These are phyloP conservation scores for Sympetrum striolatum DNA, from an alignment of 2,888 invertebrate genomes.

Conservation along the genomic window DNA sequence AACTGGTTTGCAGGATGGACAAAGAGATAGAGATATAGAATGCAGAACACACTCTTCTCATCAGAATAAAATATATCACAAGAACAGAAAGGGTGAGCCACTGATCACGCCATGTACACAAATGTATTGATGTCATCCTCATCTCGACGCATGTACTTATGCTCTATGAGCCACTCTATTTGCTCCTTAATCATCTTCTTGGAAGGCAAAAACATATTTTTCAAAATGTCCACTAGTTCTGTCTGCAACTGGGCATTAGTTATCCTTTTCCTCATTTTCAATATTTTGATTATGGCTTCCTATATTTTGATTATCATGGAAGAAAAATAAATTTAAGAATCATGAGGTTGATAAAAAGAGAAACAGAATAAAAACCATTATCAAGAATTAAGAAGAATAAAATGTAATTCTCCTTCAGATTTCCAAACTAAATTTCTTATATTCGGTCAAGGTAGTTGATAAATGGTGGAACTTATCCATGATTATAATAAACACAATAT, in stretches of 20 bases:
- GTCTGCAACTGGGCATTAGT: slow-evolving; percentile 95
- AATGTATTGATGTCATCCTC: slow-evolving; percentile 98
- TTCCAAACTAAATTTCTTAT: too few relatives aligned
- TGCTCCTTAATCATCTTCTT: slow-evolving; percentile 99
- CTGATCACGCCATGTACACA: slow-evolving; percentile 89
- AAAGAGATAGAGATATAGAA: background rate
- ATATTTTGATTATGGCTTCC: slow-evolving; percentile 98
- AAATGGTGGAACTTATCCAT: too few relatives aligned
- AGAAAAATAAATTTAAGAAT: background rate
- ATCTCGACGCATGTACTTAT: slow-evolving; percentile 96
- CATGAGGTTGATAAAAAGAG: slow-evolving; percentile 28
- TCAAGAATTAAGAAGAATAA: background rate
- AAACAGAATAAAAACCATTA: background rate
- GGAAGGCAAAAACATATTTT: slow-evolving; percentile 99
- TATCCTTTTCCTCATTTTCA: slow-evolving; percentile 96
- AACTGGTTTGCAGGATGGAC: background rate
- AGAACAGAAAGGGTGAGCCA: background rate
- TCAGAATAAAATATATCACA: background rate
- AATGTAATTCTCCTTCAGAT: too few relatives aligned
- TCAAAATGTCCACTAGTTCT: slow-evolving; percentile 96
- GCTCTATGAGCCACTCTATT: slow-evolving; percentile 98
- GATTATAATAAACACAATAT: too few relatives aligned
- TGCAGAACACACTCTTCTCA: slow-evolving; percentile 21
- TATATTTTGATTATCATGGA: slow-evolving; percentile 63
- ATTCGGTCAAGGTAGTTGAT: too few relatives aligned